Evolutionary conservation across 2,797 vertebrate species (phyloP).

Genomic region (Neosilurus mollespiculum): DNA sequence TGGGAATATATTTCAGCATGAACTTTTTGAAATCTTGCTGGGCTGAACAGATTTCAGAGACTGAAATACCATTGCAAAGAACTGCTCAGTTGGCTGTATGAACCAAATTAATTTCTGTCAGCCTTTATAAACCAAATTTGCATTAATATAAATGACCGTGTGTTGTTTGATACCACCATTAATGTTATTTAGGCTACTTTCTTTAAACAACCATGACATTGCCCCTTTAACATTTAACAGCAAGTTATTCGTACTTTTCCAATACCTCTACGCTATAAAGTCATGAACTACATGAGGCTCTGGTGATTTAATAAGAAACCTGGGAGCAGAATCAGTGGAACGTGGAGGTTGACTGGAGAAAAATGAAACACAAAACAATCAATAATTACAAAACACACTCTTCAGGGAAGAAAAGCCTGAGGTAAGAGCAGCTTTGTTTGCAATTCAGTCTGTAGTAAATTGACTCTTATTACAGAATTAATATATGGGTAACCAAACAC

Average conservation of each 20-base stretch:
- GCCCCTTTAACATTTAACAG: slow-evolving; percentile 34
- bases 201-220: too few relatives aligned
- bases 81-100: too few relatives aligned
- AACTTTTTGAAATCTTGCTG: too few relatives aligned
- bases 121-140: too few relatives aligned
- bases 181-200: too few relatives aligned
- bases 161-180: too few relatives aligned
- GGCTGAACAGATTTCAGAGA: too few relatives aligned
- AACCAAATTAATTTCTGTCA: too few relatives aligned
- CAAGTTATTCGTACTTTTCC: slow-evolving; percentile 47
- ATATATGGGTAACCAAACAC: slow-evolving; percentile 14
- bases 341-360: slow-evolving; percentile 29
- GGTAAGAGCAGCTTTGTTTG: slow-evolving; percentile 22
- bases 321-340: slow-evolving; percentile 57
- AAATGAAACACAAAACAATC: slow-evolving; percentile 34
- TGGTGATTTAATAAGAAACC: slow-evolving; percentile 62
- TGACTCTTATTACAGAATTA: slow-evolving; percentile 11
- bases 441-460: slow-evolving; percentile 4
- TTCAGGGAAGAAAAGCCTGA: slow-evolving; percentile 10
- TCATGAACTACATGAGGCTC: slow-evolving; percentile 54
- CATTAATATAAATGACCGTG: too few relatives aligned
- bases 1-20: too few relatives aligned
- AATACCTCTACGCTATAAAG: slow-evolving; percentile 33
- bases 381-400: slow-evolving; percentile 16
- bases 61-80: too few relatives aligned